Base-by-base conservation (phyloP, 2,113 vertebrate species). In the Calcarius ornatus region DNA sequence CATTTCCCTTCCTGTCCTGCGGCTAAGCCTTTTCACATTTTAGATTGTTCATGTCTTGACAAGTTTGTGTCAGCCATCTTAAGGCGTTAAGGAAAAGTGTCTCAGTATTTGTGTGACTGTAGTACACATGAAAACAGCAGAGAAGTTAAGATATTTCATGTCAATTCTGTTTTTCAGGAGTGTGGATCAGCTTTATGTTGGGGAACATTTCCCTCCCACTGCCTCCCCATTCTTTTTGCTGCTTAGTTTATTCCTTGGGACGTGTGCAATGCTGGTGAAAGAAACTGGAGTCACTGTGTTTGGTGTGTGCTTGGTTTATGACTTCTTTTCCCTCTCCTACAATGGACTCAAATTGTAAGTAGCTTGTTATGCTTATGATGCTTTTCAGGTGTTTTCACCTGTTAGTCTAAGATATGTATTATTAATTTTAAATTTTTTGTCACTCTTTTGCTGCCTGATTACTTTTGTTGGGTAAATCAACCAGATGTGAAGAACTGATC, bases 201-300 rank as follows among this genome's bases (percentile, higher is more conserved):
- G 97, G 75, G 98, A 98, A 86, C 84, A 95, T 48, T 97, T 98
- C 85, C 98, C 99, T 66, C 90, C 98, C 81, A 99, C 98, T 1
- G 97, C 95, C 42, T 99, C 99, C 7, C 96, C 95, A 6, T 94
- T 97, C 86, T 99, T 97, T 79, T 95, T 99, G 97, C 66, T 98
- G 61, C 93, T 98, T 94, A 99, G 98, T 90, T 96, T 99, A 93
- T 90, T 99, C 40, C 97, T 99, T 97, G 99, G 99, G 47, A 99
- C 99, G 10, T 99, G 99, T 57, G 99, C 99, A 81, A 99, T 99
- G 99, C 97, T 99, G 98, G 99, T 99, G 75, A 99, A 99, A 86
- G 99, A 99, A 96, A 99, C 99, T 0, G 99, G 99, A 64, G 90
- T 99, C 97, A 99, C 99, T 0, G 99, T 99, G 88, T 99, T 99